Evolutionary conservation across 1,140 invertebrate species (phyloP).

Genomic region (Dufourea novaeangliae): DNA sequence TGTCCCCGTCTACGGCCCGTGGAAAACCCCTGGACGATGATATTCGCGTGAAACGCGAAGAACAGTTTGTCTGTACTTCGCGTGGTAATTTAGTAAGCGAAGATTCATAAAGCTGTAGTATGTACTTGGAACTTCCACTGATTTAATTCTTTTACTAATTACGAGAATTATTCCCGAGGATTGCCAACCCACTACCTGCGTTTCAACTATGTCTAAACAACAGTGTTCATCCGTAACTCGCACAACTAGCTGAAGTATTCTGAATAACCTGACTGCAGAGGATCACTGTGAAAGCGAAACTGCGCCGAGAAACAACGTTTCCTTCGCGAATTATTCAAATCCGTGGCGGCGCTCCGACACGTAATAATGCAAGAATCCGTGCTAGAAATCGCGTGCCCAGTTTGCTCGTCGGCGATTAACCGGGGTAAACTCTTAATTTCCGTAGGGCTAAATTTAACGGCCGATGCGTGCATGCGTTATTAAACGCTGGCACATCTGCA

Average conservation of each 20-base stretch:
- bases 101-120: no score
- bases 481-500: slow-evolving; percentile 54
- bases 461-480: slow-evolving; percentile 68
- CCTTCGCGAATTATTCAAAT: slow-evolving; percentile 9
- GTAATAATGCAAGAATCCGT: slow-evolving; percentile 10
- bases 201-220: not conserved
- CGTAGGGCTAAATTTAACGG: slow-evolving; percentile 57
- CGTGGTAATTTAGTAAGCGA: not conserved
- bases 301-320: not conserved
- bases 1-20: not conserved
- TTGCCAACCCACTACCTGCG: not conserved
- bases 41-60: not conserved
- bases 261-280: no score
- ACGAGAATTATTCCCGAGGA: not conserved
- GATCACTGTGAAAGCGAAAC: not conserved
- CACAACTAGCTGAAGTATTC: no score
- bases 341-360: not conserved
- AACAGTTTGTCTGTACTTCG: slow-evolving; percentile 2
- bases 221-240: not conserved
- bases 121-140: not conserved
- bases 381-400: slow-evolving; percentile 31
- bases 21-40: not conserved
- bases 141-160: not conserved
- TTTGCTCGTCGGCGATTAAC: slow-evolving; percentile 14
- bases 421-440: slow-evolving; percentile 56